phyloP scores from a whole-genome alignment of 2,888 invertebrate species.

The Scrobipalpa atriplicella region DNA sequence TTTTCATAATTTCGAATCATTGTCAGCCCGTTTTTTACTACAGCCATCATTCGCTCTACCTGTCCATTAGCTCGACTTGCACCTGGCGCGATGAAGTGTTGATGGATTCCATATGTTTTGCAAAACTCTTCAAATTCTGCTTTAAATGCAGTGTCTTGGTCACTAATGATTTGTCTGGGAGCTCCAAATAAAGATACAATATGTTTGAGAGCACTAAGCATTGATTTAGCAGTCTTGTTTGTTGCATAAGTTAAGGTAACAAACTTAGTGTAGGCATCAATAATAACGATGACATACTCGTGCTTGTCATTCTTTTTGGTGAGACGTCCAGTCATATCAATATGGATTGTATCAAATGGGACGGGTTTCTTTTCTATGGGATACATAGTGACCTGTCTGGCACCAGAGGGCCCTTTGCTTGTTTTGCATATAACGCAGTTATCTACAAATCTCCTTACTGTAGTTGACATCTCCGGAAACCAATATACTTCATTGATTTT shows the following conservation, averaged over 20 bases:
- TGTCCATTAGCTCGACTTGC: conserved; percentile 24
- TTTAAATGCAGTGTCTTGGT: conserved; percentile 28
- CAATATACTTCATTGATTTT: conserved; percentile 38
- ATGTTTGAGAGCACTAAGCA: conserved; percentile 31
- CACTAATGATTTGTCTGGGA: conserved; percentile 8
- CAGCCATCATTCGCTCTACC: conserved; percentile 23
- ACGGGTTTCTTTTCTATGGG: conserved; percentile 23
- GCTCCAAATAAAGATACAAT: conserved; percentile 26
- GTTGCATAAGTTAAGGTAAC: conserved; percentile 27
- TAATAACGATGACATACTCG: conserved; percentile 11
- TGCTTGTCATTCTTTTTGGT: conserved; percentile 12
- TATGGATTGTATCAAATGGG: conserved; percentile 26
- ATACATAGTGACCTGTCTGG: conserved; percentile 38
- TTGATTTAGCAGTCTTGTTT: conserved; percentile 31
- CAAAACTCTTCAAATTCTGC: conserved; percentile 23
- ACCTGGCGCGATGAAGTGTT: conserved; percentile 28
- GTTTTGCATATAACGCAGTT: conserved; percentile 41
- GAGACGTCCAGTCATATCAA: conserved; percentile 21
- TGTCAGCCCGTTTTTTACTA: conserved; percentile 21
- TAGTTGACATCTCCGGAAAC: conserved; percentile 39
- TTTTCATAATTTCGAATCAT: conserved; percentile 21
- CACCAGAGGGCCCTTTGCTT: conserved; percentile 41
- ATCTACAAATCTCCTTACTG: conserved; percentile 38
- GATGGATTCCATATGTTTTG: conserved; percentile 9
- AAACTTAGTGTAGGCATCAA: conserved; percentile 28